Evolutionary conservation across 2,113 vertebrate genomes (phyloP).

Genomic region (Sphyrna mokarran): DNA sequence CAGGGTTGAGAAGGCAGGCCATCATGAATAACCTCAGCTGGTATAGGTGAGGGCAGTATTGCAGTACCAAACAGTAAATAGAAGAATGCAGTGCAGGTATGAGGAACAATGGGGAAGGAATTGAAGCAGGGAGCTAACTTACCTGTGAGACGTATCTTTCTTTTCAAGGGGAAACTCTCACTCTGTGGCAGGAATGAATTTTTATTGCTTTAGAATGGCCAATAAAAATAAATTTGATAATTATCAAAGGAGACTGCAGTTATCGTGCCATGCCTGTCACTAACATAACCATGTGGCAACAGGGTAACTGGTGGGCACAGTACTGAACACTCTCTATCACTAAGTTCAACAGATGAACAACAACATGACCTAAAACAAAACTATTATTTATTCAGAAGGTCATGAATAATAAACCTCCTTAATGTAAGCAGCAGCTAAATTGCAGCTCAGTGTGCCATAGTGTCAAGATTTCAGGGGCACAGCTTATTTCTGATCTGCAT

Average conservation of each 20-base stretch:
- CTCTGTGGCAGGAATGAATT: not conserved
- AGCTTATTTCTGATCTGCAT: not conserved
- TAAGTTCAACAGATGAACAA: not conserved
- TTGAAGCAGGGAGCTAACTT: not conserved
- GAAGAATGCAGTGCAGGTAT: not conserved
- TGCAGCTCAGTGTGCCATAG: not conserved
- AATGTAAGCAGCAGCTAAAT: not conserved
- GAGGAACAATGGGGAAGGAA: not conserved
- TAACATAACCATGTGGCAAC: not conserved
- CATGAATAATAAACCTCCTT: not conserved
- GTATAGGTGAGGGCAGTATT: not conserved
- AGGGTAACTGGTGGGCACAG: not conserved
- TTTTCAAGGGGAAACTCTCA: not conserved
- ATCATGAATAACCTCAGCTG: too few species aligned
- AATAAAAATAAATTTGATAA: not conserved
- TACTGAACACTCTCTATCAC: not conserved
- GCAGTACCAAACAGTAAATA: not conserved
- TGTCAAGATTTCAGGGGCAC: not conserved
- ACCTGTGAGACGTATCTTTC: not conserved
- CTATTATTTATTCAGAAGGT: not conserved
- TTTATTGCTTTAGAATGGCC: not conserved
- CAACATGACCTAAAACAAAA: not conserved
- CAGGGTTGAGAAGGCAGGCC: too few species aligned
- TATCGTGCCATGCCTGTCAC: not conserved
- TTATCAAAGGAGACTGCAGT: not conserved